phyloP scores from a whole-genome alignment of 2,888 invertebrate species.

The Apamea monoglypha region DNA sequence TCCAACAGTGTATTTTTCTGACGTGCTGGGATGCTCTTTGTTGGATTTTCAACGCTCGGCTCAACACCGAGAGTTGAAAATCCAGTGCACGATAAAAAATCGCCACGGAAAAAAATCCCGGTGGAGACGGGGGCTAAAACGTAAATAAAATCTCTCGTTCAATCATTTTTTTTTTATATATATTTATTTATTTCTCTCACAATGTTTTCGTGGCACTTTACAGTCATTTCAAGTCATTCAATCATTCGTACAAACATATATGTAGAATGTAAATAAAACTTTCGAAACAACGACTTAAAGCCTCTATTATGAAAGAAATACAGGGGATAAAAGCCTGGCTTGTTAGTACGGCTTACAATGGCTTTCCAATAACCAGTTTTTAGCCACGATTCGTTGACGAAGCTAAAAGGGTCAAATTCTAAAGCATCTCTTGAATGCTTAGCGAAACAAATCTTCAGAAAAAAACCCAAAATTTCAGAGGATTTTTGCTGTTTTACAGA shows the following conservation, averaged over 20 bases:
- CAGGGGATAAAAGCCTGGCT: slow-evolving; percentile 6
- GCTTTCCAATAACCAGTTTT: slow-evolving; percentile 36
- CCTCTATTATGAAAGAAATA: slow-evolving; percentile 16
- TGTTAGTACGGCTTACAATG: slow-evolving; percentile 25
- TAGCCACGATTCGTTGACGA: slow-evolving; percentile 15
- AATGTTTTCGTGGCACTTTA: no score
- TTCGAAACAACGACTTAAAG: background rate
- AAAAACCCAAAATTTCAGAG: background rate
- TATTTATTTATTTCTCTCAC: no score
- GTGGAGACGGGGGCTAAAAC: no score
- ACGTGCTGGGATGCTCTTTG: no score
- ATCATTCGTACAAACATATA: background rate
- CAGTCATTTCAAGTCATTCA: no score
- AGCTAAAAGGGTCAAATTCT: slow-evolving; percentile 5
- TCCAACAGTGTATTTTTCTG: no score
- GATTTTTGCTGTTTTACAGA: background rate
- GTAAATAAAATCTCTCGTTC: background rate
- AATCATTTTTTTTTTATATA: no score
- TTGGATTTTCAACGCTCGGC: no score
- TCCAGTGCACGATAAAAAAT: background rate
- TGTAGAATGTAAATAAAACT: background rate
- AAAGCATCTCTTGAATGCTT: slow-evolving; percentile 4
- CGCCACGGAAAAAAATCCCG: no score
- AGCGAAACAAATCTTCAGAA: background rate
- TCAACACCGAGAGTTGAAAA: background rate